phyloP scores from a whole-genome alignment of 2,888 invertebrate species.

The Hyalella azteca region DNA sequence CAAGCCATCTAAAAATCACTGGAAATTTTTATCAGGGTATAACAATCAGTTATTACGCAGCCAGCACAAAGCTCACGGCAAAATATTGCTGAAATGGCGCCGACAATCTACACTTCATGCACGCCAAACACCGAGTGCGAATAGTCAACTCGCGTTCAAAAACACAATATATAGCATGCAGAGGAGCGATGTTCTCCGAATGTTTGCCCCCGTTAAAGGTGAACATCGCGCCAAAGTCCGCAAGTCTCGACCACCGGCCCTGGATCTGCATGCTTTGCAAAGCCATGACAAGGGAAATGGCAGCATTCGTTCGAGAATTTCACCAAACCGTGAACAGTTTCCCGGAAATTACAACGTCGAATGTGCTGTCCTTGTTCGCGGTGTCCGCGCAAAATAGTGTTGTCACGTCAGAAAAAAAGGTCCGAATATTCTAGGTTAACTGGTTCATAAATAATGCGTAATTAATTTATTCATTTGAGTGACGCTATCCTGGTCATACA shows the following conservation, averaged over 20 bases:
- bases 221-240: not conserved
- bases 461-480: too few species aligned
- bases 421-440: too few species aligned
- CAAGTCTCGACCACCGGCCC: not conserved
- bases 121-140: not conserved
- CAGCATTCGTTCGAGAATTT: too few species aligned
- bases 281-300: not conserved
- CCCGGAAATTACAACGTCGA: too few species aligned
- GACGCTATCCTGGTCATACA: too few species aligned
- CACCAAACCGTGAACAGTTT: too few species aligned
- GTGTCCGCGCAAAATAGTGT: too few species aligned
- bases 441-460: too few species aligned
- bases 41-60: conserved; percentile 15
- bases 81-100: not conserved
- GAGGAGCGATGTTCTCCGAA: not conserved
- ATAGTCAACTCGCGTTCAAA: not conserved
- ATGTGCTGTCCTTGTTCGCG: too few species aligned
- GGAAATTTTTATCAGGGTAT: too few species aligned
- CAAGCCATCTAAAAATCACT: too few species aligned
- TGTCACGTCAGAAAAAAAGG: too few species aligned
- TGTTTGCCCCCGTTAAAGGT: conserved; percentile 20
- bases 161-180: not conserved
- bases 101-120: not conserved
- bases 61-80: not conserved
- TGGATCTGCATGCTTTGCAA: not conserved